Evolutionary conservation across 1,140 invertebrate species (phyloP).

Genomic region (Bathynomus jamesi): DNA sequence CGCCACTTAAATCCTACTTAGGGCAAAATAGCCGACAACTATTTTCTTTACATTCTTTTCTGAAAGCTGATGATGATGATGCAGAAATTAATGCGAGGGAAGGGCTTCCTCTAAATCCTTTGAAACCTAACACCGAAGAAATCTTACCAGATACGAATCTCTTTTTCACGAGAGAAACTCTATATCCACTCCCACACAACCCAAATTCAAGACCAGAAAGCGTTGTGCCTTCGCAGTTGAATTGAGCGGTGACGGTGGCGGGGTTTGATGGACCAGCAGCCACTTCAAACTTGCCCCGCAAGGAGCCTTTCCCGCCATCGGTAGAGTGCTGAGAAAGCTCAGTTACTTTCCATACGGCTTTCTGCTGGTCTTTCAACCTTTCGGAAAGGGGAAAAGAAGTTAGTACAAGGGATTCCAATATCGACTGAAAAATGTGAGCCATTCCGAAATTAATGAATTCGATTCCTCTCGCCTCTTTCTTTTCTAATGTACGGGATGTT

Average conservation of each 20-base stretch:
- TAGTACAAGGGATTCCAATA: too few species aligned
- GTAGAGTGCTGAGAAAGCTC: constrained; percentile 66
- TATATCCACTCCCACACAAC: constrained; percentile 75
- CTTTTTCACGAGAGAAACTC: constrained; percentile 85
- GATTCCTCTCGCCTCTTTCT: too few species aligned
- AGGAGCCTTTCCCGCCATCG: constrained; percentile 58
- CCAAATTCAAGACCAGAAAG: constrained; percentile 90
- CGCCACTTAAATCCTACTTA: too few species aligned
- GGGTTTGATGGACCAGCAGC: constrained; percentile 69
- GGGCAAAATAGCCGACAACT: too few species aligned
- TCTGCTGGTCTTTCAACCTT: constrained; percentile 68
- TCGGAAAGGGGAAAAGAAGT: constrained; percentile 23
- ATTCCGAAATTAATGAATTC: too few species aligned
- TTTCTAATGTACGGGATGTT: too few species aligned
- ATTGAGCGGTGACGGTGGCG: constrained; percentile 77
- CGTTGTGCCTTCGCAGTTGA: constrained; percentile 82
- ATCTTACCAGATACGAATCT: constrained; percentile 81
- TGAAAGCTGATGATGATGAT: neutral
- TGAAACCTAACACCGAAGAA: constrained; percentile 38
- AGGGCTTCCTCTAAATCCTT: neutral
- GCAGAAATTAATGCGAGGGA: neutral
- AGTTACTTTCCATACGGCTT: constrained; percentile 82
- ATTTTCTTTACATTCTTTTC: too few species aligned
- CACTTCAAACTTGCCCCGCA: constrained; percentile 81
- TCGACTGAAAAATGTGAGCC: too few species aligned